phyloP scores from a whole-genome alignment of 2,888 invertebrate genomes.

The Orchesella flavescens region DNA sequence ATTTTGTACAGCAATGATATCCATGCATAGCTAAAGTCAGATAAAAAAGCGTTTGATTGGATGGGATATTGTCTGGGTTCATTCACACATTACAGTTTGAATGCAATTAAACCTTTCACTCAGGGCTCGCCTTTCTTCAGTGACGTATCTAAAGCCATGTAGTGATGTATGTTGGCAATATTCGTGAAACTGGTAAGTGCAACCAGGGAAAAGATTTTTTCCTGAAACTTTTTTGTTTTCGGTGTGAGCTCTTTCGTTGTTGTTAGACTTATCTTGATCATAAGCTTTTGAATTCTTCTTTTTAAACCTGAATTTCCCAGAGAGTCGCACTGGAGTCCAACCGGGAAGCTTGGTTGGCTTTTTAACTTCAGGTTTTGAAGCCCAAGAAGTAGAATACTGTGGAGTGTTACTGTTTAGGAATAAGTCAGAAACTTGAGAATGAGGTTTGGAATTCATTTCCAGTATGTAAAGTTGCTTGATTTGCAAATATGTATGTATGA shows the following conservation, averaged over 20 bases:
- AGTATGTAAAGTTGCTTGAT: not conserved
- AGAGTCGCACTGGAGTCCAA: constrained; percentile 57
- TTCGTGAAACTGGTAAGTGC: constrained; percentile 63
- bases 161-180: constrained; percentile 69
- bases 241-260: not conserved
- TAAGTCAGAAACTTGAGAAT: constrained; percentile 29
- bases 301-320: constrained; percentile 50
- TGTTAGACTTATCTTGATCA: constrained; percentile 18
- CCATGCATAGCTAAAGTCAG: too few species aligned
- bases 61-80: not conserved
- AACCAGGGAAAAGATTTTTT: constrained; percentile 49
- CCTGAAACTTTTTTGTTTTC: constrained; percentile 24
- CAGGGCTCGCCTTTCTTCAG: constrained; percentile 65
- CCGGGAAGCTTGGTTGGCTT: constrained; percentile 34
- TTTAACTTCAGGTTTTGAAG: constrained; percentile 20
- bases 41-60: too few species aligned
- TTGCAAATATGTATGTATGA: too few species aligned
- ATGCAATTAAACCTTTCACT: constrained; percentile 67
- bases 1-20: too few species aligned
- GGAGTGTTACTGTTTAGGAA: constrained; percentile 25
- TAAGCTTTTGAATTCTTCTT: not conserved
- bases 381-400: constrained; percentile 21
- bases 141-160: constrained; percentile 69
- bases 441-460: not conserved
- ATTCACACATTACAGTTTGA: not conserved